Evolutionary conservation across 2,888 invertebrate species (phyloP).

Genomic region (Lampropteryx suffumata): DNA sequence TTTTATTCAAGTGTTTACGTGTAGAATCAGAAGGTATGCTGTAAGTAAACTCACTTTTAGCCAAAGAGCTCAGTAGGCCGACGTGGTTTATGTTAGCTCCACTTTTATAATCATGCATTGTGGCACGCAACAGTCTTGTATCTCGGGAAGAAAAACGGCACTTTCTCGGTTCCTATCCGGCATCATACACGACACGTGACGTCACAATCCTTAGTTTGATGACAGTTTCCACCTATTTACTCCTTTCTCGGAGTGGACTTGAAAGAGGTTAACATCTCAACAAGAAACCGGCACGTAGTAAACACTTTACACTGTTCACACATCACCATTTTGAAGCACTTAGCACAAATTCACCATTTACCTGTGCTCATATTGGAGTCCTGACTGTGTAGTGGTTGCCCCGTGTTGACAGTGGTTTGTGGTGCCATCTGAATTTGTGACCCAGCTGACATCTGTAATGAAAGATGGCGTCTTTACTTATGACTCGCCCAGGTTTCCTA

Average conservation of each 20-base stretch:
- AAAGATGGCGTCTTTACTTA: constrained; percentile 83
- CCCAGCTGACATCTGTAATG: constrained; percentile 96
- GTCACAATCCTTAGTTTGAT: constrained; percentile 73
- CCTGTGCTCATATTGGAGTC: constrained; percentile 99
- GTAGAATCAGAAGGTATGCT: constrained; percentile 32
- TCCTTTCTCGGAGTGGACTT: constrained; percentile 54
- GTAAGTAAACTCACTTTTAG: constrained; percentile 72
- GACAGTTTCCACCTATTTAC: constrained; percentile 62
- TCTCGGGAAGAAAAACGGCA: constrained; percentile 68
- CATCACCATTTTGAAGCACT: constrained; percentile 63
- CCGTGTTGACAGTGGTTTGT: constrained; percentile 93
- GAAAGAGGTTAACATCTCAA: constrained; percentile 57
- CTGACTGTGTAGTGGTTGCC: constrained; percentile 94
- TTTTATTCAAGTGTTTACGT: constrained; percentile 15
- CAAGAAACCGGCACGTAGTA: constrained; percentile 57
- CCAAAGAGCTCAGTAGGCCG: constrained; percentile 73
- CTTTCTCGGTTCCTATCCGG: constrained; percentile 78
- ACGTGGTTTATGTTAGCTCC: constrained; percentile 74
- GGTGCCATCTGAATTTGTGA: constrained; percentile 99
- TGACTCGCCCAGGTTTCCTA: constrained; percentile 71
- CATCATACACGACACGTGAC: constrained; percentile 74
- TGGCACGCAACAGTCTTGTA: constrained; percentile 67
- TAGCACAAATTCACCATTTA: constrained; percentile 81
- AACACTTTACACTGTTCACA: constrained; percentile 74
- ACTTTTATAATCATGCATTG: constrained; percentile 78